phyloP scores from a whole-genome alignment of 2,113 vertebrate genomes.

The Pachypanchax playfairii region DNA sequence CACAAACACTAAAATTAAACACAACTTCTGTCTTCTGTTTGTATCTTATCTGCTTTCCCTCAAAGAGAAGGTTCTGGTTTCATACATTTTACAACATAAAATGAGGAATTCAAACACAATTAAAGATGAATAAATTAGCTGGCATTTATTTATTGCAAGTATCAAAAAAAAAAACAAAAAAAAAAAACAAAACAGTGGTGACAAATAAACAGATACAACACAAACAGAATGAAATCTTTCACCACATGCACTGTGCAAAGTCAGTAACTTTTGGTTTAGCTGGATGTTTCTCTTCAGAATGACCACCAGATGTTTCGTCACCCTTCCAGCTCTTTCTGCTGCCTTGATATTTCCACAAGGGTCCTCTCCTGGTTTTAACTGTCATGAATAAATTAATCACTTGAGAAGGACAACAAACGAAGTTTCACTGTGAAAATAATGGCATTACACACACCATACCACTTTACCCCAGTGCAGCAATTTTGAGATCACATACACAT shows the following conservation, averaged over 20 bases:
- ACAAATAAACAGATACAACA: constrained; percentile 16
- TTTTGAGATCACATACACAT: constrained; percentile 30
- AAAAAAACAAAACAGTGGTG: constrained; percentile 1
- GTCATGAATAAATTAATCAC: constrained; percentile 63
- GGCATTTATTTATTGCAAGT: constrained; percentile 6
- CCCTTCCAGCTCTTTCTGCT: constrained; percentile 40
- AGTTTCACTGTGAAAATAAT: constrained; percentile 48
- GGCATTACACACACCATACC: constrained; percentile 17
- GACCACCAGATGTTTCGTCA: constrained; percentile 52
- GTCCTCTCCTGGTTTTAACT: constrained; percentile 55
- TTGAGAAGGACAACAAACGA: constrained; percentile 57
- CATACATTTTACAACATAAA: no score
- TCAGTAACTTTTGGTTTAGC: not conserved
- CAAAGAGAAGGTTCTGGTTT: no score
- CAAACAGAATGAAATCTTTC: constrained; percentile 4
- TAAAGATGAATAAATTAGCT: constrained; percentile 3
- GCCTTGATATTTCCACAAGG: constrained; percentile 42
- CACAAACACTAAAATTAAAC: no score
- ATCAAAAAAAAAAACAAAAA: no score
- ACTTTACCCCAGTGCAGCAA: constrained; percentile 21
- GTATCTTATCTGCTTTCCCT: no score
- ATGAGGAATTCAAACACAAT: constrained; percentile 13
- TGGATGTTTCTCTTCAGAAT: constrained; percentile 13
- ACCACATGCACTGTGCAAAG: not conserved
- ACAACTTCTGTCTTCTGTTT: no score